Evolutionary conservation across 2,113 vertebrate genomes (phyloP).

Genomic region (Oncorhynchus gorbuscha): DNA sequence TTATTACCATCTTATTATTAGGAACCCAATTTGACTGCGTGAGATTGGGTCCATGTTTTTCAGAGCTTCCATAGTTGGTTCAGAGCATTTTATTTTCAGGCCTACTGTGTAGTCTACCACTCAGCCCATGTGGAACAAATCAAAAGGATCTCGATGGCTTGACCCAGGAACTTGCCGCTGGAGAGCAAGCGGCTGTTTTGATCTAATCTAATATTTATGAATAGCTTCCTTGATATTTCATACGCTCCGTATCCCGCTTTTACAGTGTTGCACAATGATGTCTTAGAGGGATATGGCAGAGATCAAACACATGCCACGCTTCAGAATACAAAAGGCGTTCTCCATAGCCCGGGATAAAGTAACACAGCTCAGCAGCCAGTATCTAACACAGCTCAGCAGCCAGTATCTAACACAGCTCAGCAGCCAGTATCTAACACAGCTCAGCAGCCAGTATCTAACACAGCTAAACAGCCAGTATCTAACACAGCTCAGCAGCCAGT

Average conservation of each 20-base stretch:
- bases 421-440: no score
- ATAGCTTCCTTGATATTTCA: conserved; percentile 76
- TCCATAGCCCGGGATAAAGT: conserved; percentile 51
- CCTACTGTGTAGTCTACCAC: conserved; percentile 24
- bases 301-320: conserved; percentile 65
- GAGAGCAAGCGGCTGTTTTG: conserved; percentile 70
- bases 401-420: no score
- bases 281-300: conserved; percentile 68
- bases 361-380: conserved; percentile 34
- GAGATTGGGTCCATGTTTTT: not conserved
- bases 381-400: conserved; percentile 41
- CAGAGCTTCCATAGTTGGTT: no score
- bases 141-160: conserved; percentile 59
- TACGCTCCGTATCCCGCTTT: conserved; percentile 58
- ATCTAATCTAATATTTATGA: conserved; percentile 78
- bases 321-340: conserved; percentile 50
- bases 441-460: no score
- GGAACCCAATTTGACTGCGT: conserved; percentile 14
- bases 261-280: conserved; percentile 68
- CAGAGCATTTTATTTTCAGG: not conserved
- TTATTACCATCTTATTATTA: conserved; percentile 43
- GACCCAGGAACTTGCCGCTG: conserved; percentile 65
- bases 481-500: no score
- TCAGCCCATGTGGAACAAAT: conserved; percentile 52
- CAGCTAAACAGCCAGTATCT: no score